Evolutionary conservation across 2,888 invertebrate species (phyloP).

Genomic region (Cerastoderma edule): DNA sequence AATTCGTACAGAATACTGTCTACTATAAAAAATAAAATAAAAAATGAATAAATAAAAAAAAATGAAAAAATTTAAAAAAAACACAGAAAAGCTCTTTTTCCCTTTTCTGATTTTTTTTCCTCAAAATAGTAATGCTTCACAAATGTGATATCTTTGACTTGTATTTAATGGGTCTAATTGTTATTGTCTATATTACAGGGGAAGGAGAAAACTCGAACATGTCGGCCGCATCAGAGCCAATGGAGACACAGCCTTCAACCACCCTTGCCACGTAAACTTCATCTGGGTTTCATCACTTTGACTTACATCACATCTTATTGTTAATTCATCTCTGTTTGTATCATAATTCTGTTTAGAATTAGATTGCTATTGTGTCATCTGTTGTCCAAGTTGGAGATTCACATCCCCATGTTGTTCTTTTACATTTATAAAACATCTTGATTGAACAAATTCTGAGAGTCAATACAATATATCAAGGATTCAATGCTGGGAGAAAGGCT

Average conservation of each 20-base stretch:
- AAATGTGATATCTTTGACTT: neutral
- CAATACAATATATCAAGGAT: too few relatives aligned
- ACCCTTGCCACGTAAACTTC: neutral
- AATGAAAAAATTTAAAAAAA: neutral
- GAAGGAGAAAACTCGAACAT: constrained; percentile 46
- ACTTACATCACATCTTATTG: too few relatives aligned
- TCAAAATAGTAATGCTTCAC: neutral
- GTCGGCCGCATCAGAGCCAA: constrained; percentile 46
- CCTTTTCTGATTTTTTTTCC: neutral
- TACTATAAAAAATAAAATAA: too few relatives aligned
- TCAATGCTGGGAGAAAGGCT: too few relatives aligned
- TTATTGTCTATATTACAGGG: constrained; percentile 7
- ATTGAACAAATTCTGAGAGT: too few relatives aligned
- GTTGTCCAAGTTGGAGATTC: too few relatives aligned
- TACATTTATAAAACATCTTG: too few relatives aligned
- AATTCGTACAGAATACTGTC: too few relatives aligned
- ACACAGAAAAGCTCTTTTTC: neutral
- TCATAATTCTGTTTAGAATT: too few relatives aligned
- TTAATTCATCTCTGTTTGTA: too few relatives aligned
- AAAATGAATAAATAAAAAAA: neutral
- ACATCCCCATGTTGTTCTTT: too few relatives aligned
- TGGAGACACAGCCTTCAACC: constrained; percentile 49
- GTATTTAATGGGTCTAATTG: neutral
- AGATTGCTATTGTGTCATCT: too few relatives aligned
- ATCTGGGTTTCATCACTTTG: neutral